Conservation (phyloP, 2,113 vertebrate genomes). For the Zosterops borbonicus region DNA sequence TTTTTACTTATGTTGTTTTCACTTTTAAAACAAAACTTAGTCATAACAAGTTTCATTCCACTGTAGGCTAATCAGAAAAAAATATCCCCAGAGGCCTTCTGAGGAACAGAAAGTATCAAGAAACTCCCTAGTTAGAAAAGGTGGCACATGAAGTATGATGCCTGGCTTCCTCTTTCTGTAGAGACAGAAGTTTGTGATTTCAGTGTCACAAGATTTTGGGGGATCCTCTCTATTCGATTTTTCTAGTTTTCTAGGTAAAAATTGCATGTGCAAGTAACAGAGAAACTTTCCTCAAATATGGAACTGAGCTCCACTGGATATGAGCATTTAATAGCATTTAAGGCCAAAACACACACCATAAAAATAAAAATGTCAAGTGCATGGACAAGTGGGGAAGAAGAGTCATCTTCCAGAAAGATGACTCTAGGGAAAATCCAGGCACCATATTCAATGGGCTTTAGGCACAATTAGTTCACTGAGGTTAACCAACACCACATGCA, state of each 20-base stretch:
- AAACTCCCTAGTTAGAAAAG: slow-evolving; percentile 2
- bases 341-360: neutral
- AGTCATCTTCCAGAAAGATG: neutral
- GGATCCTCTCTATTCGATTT: neutral
- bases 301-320: neutral
- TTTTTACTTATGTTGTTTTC: neutral
- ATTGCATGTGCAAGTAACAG: neutral
- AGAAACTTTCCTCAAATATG: neutral
- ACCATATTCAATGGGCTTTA: neutral
- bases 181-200: neutral
- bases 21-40: slow-evolving; percentile 22
- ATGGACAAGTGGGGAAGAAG: neutral
- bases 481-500: neutral
- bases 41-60: neutral
- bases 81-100: slow-evolving; percentile 24
- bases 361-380: neutral
- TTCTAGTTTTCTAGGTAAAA: neutral
- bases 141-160: neutral
- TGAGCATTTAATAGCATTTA: neutral
- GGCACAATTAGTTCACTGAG: neutral
- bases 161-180: slow-evolving; percentile 24
- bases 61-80: neutral
- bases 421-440: neutral
- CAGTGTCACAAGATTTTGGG: neutral
- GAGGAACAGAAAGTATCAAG: slow-evolving; percentile 55